Conservation (phyloP, 2,113 vertebrate genomes). For the Prunella himalayana region DNA sequence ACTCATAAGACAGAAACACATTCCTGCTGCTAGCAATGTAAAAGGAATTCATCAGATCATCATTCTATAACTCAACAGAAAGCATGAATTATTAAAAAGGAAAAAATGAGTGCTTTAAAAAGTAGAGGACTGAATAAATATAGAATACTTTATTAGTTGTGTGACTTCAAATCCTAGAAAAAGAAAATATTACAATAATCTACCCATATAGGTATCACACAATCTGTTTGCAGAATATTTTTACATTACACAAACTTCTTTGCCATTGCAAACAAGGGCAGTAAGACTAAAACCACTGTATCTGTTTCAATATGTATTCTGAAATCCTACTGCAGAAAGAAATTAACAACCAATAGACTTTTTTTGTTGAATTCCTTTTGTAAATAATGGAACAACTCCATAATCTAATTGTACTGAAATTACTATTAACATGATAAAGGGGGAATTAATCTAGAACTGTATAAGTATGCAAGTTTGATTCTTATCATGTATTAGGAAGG, state of each 20-base stretch:
- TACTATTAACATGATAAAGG: neutral
- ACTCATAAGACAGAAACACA: neutral
- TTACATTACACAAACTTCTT: neutral
- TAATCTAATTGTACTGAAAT: neutral
- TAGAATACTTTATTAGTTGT: neutral
- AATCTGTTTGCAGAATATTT: neutral
- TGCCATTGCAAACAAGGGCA: neutral
- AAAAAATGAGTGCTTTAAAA: neutral
- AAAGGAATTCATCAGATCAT: conserved; percentile 23
- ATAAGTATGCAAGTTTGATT: neutral
- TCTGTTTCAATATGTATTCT: neutral
- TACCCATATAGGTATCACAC: neutral
- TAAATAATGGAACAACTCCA: neutral
- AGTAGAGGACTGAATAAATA: neutral
- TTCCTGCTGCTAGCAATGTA: neutral
- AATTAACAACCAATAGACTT: neutral
- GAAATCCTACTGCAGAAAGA: neutral
- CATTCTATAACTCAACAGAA: neutral
- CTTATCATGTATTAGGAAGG: neutral
- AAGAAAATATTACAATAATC: neutral
- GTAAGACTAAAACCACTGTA: neutral
- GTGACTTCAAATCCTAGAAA: neutral
- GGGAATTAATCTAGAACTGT: neutral
- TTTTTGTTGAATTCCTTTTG: neutral
- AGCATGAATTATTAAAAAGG: conserved; percentile 25